A percentile compares a stretch with the other conserved stretches of the same genome.
phyloP scores from a whole-genome alignment of 2,797 vertebrate species.

The Galagoides demidoff region DNA sequence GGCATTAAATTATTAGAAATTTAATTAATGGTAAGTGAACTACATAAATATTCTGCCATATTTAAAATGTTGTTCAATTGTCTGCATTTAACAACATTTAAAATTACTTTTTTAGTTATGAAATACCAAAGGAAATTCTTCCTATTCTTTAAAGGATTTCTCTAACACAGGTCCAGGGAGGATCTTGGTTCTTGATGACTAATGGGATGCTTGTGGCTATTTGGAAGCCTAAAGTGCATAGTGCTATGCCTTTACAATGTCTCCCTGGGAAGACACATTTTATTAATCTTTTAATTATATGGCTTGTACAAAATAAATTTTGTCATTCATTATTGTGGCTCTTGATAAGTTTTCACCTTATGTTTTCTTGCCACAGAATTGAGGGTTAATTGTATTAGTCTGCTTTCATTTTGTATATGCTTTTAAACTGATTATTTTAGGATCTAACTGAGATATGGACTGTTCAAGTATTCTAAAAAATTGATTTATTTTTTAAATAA shows the following conservation, averaged over 20 bases:
- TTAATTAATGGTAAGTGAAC: constrained; percentile 46
- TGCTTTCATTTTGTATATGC: background rate
- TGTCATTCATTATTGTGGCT: background rate
- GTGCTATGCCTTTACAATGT: background rate
- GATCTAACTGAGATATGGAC: background rate
- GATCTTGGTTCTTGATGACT: constrained; percentile 1
- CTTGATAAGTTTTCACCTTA: background rate
- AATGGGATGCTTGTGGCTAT: background rate
- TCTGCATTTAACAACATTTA: constrained; percentile 52
- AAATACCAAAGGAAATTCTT: constrained; percentile 44
- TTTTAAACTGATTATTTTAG: constrained; percentile 38
- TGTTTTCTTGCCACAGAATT: background rate
- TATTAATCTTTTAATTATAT: background rate
- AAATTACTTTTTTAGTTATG: constrained; percentile 63
- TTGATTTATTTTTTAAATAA: background rate
- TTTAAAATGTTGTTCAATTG: constrained; percentile 53
- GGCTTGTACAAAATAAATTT: background rate
- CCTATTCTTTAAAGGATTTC: constrained; percentile 17
- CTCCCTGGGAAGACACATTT: background rate
- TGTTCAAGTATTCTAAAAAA: constrained; percentile 5
- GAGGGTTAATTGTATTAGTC: background rate
- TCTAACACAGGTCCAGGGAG: background rate
- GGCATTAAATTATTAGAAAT: constrained; percentile 37
- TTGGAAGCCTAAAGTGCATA: background rate
- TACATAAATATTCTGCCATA: constrained; percentile 16